Evolutionary conservation across 2,797 vertebrate genomes (phyloP).

Genomic region (Erpetoichthys calabaricus): DNA sequence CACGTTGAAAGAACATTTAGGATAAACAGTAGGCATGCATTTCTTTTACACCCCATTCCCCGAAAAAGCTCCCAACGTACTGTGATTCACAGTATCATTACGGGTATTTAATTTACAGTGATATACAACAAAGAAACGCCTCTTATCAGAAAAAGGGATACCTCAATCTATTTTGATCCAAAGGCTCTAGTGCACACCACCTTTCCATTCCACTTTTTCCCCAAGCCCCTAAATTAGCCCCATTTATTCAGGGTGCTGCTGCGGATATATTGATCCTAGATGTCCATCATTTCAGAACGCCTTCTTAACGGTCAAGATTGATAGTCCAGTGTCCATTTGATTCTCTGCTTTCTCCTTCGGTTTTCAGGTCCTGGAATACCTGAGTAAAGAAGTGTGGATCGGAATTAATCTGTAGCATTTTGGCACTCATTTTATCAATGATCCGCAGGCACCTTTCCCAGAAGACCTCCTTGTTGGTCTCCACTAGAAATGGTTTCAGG

Average conservation of each 20-base stretch:
- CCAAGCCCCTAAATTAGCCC: conserved; percentile 19
- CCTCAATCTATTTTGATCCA: conserved; percentile 20
- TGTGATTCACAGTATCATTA: conserved; percentile 34
- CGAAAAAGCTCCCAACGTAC: conserved; percentile 22
- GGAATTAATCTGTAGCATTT: conserved; percentile 90
- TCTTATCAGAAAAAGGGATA: conserved; percentile 20
- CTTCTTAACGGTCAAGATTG: conserved; percentile 73
- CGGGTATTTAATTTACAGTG: conserved; percentile 25
- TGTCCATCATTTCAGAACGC: conserved; percentile 1
- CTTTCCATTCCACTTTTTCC: conserved; percentile 16
- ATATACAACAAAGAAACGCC: conserved; percentile 20
- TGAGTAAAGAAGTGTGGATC: conserved; percentile 96
- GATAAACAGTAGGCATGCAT: conserved; percentile 40
- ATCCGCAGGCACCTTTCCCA: conserved; percentile 82
- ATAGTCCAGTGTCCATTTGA: conserved; percentile 49
- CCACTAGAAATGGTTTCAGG: conserved; percentile 86
- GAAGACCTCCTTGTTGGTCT: conserved; percentile 82
- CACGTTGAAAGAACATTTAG: conserved; percentile 30
- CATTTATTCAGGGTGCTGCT: conserved; percentile 16
- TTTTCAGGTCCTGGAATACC: conserved; percentile 93
- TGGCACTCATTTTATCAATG: conserved; percentile 79
- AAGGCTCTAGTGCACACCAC: conserved; percentile 18
- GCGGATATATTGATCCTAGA: conserved; percentile 6
- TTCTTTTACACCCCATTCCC: conserved; percentile 25
- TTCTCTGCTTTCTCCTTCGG: conserved; percentile 61